These are phyloP conservation scores for Latrodectus hesperus DNA, from an alignment of 2,888 invertebrate genomes.

Conservation along the genomic window DNA sequence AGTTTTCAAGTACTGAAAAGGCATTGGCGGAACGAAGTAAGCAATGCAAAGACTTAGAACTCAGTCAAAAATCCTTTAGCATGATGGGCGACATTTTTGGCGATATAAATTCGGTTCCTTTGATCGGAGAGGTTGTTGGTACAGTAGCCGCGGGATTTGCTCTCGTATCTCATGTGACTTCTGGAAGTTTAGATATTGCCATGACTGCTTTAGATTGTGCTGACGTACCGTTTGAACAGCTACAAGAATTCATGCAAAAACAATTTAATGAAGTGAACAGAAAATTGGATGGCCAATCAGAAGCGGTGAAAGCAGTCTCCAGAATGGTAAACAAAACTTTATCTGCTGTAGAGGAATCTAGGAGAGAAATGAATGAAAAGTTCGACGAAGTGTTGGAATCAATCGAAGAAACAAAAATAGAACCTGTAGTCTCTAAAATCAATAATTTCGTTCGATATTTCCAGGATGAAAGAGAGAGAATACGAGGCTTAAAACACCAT, in stretches of 20 bases:
- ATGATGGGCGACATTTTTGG: no score
- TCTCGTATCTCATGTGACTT: no score
- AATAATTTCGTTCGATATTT: neutral
- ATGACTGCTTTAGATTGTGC: neutral
- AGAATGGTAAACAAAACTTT: neutral
- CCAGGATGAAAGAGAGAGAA: neutral
- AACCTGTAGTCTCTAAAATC: neutral
- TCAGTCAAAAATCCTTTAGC: no score
- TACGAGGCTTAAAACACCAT: neutral
- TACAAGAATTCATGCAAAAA: neutral
- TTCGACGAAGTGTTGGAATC: neutral
- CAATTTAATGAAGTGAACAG: neutral
- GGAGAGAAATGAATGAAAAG: neutral
- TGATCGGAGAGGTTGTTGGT: no score
- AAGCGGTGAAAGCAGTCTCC: neutral
- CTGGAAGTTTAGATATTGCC: neutral
- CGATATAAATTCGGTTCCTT: no score
- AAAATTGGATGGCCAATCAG: neutral
- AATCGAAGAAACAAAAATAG: neutral
- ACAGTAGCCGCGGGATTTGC: no score
- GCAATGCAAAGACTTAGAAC: no score
- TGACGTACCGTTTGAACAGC: neutral
- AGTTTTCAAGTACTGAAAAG: no score
- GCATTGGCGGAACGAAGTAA: no score
- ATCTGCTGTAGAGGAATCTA: neutral